phyloP scores from a whole-genome alignment of 2,888 invertebrate species.

The Nudaria mundana region DNA sequence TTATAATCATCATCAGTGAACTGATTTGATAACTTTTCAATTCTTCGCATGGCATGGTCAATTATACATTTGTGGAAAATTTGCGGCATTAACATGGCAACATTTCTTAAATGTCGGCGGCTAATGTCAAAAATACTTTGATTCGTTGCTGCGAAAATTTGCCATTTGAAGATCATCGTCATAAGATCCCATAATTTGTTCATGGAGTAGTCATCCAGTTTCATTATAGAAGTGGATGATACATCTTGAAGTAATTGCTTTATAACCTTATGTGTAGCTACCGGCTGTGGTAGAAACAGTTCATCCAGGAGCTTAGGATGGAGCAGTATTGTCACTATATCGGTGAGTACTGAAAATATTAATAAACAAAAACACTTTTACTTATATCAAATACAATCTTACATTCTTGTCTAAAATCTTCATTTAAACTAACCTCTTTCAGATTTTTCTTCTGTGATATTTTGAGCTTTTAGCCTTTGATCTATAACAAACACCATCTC shows the following conservation, averaged over 20 bases:
- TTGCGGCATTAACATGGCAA: constrained; percentile 81
- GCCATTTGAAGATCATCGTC: constrained; percentile 97
- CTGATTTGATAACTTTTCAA: constrained; percentile 80
- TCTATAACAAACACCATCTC: constrained; percentile 98
- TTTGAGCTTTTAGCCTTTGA: constrained; percentile 93
- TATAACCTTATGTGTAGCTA: constrained; percentile 61
- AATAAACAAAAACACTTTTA: not conserved
- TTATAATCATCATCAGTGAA: constrained; percentile 84
- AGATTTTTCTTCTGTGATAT: constrained; percentile 86
- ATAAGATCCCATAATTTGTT: constrained; percentile 97
- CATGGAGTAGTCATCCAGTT: constrained; percentile 94
- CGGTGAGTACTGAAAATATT: constrained; percentile 88
- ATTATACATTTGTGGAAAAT: constrained; percentile 80
- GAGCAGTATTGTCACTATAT: constrained; percentile 91
- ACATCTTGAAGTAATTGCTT: constrained; percentile 91
- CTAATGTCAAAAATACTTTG: constrained; percentile 84
- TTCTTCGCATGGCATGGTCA: constrained; percentile 80
- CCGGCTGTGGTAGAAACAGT: constrained; percentile 78
- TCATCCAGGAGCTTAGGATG: constrained; percentile 89
- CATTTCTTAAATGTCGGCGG: constrained; percentile 83
- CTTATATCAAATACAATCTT: too few relatives aligned
- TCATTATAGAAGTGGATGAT: constrained; percentile 95
- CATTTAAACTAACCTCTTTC: constrained; percentile 83
- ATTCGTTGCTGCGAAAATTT: constrained; percentile 83
- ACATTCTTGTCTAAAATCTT: not conserved